phyloP scores from a whole-genome alignment of 2,797 vertebrate species.

The Mycteria americana region DNA sequence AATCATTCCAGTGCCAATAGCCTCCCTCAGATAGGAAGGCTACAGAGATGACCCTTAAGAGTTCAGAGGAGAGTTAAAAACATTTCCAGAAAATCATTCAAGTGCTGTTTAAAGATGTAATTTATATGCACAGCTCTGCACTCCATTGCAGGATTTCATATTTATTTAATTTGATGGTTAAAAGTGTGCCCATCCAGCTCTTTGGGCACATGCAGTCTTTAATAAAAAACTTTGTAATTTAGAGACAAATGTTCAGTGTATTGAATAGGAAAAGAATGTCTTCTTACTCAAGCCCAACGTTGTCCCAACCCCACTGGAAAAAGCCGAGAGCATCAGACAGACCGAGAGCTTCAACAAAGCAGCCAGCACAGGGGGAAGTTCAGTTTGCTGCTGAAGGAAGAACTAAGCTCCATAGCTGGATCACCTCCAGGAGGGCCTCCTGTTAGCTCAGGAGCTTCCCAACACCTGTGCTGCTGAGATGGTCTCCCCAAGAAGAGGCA shows the following conservation, averaged over 20 bases:
- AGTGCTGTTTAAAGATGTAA: constrained; percentile 63
- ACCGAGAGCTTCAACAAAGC: background rate
- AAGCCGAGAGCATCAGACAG: background rate
- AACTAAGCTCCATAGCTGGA: background rate
- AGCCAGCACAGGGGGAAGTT: background rate
- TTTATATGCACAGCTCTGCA: constrained; percentile 64
- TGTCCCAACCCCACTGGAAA: background rate
- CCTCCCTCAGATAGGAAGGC: background rate
- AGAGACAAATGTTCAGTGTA: background rate
- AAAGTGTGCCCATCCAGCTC: constrained; percentile 29
- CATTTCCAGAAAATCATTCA: constrained; percentile 54
- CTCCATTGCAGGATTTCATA: constrained; percentile 52
- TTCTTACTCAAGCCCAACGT: background rate
- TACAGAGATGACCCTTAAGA: constrained; percentile 37
- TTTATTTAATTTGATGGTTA: constrained; percentile 65
- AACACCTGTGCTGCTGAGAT: background rate
- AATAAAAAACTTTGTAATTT: background rate
- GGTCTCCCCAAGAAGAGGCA: background rate
- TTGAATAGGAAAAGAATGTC: background rate
- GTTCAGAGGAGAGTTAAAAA: constrained; percentile 48
- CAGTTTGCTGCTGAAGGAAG: background rate
- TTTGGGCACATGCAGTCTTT: background rate
- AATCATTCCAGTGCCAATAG: constrained; percentile 14
- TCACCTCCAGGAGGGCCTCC: background rate
- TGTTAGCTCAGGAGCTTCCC: background rate